phyloP scores from a whole-genome alignment of 2,888 invertebrate genomes.

The Amphimallon solstitiale region DNA sequence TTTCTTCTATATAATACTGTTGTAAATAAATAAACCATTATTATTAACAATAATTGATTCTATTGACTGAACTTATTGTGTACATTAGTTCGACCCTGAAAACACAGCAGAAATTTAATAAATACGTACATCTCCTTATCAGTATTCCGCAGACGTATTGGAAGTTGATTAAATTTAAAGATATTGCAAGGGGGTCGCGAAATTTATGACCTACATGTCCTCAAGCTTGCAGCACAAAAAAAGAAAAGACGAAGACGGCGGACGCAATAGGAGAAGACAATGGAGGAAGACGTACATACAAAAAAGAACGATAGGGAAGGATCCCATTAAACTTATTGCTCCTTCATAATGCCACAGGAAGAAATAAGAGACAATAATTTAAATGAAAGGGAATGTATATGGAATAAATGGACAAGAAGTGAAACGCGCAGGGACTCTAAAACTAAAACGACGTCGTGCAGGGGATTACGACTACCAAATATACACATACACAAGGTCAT shows the following conservation, averaged over 20 bases:
- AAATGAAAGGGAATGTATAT: conserved; percentile 20
- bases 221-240: conserved; percentile 45
- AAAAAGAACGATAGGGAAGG: conserved; percentile 30
- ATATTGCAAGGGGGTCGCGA: conserved; percentile 53
- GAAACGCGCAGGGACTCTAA: no score
- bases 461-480: no score
- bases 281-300: conserved; percentile 40
- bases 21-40: no score
- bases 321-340: conserved; percentile 19
- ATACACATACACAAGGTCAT: no score
- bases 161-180: conserved; percentile 57
- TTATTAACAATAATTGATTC: no score
- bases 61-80: neutral
- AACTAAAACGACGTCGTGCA: no score
- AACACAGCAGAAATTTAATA: conserved; percentile 44
- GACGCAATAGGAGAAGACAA: conserved; percentile 41
- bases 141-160: conserved; percentile 53
- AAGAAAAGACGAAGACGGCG: conserved; percentile 4
- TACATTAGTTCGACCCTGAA: conserved; percentile 6
- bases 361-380: conserved; percentile 34
- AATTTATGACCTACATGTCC: conserved; percentile 52
- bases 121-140: conserved; percentile 43
- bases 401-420: neutral
- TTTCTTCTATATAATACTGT: no score
- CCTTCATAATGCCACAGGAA: neutral